A percentile compares a stretch with the other conserved stretches of the same genome.
Evolutionary conservation across 1,140 invertebrate genomes (phyloP).

Genomic region (Condylostylus longicornis): DNA sequence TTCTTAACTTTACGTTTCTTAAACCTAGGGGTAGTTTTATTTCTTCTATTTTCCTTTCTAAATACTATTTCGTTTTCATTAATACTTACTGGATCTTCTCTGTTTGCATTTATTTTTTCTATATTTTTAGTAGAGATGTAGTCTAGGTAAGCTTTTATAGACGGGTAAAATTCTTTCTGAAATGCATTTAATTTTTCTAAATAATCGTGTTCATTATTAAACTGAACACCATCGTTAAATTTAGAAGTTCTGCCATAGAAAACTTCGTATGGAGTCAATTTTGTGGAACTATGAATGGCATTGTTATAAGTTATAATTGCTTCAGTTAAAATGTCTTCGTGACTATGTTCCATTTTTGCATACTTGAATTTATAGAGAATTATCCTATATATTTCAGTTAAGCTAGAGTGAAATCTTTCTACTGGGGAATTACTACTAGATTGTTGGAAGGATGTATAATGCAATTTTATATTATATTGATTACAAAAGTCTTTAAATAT

Average conservation of each 20-base stretch:
- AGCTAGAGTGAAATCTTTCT: slow-evolving; percentile 12
- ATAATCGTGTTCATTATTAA: not conserved
- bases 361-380: slow-evolving; percentile 7
- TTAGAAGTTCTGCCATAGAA: slow-evolving; percentile 2
- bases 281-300: slow-evolving; percentile 12
- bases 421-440: slow-evolving; percentile 8
- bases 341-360: slow-evolving; percentile 8
- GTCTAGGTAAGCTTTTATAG: too few relatives aligned
- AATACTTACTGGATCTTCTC: too few relatives aligned
- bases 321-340: slow-evolving; percentile 4
- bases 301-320: slow-evolving; percentile 11
- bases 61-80: too few relatives aligned
- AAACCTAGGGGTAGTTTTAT: too few relatives aligned
- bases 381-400: slow-evolving; percentile 13
- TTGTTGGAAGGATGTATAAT: slow-evolving; percentile 9
- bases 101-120: too few relatives aligned
- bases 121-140: too few relatives aligned
- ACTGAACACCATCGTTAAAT: not conserved
- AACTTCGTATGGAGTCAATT: slow-evolving; percentile 4
- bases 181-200: slow-evolving; percentile 1
- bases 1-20: too few relatives aligned
- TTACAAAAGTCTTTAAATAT: slow-evolving; percentile 11
- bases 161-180: too few relatives aligned
- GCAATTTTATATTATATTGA: slow-evolving; percentile 11
- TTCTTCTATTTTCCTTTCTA: too few relatives aligned